Base-by-base conservation (phyloP, 1,140 invertebrate genomes). In the Marisa cornuarietis region DNA sequence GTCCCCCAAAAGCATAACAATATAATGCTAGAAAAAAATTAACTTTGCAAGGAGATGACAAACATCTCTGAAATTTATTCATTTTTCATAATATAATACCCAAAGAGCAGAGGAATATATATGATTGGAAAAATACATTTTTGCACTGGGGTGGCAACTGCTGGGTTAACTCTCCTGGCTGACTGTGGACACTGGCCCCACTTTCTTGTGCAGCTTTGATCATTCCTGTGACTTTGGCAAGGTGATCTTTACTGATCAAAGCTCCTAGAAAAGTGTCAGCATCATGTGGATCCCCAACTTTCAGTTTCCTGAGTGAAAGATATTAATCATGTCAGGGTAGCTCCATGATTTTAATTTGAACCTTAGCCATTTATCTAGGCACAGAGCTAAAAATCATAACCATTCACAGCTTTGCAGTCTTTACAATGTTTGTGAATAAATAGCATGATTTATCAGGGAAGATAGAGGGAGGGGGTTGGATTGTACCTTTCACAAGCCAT, bases 171-270 rank as follows among this genome's bases (percentile, higher is more conserved):
- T 84, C 82, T 8, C 82, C 84, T 71, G 89, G 81, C 11, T 90
- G 91, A 86, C 88, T 90, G 63, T 86, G 66, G 75, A 92, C 85
- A 49, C 82, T 87, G 26, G 88, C 88, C 26, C 90, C 88, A 75
- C 88, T 85, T 74, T 87, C 76, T 62, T 82, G 82, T 0, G 91
- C 92, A 10, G 88, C 71, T 26, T 90, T 82, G 52, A 93, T 86
- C 83, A 92, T 93, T 22, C 84, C 81, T 79, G 86, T 84, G 8
- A 94, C 92, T 85, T 93, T 94, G n/a, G 91, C 89, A 24, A 91
- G 87, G 86, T 94, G 93, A 66, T 89, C 84, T 80, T 90, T 87
- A 75, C 92, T 93, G 75, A 93, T 91, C 20, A 94, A 83, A 9
- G 93, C 91, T 13, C 93, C 93, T 82, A 92, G 86, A 76, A 91